Conservation (phyloP, 1,140 invertebrate genomes). For the Papilio xuthus region DNA sequence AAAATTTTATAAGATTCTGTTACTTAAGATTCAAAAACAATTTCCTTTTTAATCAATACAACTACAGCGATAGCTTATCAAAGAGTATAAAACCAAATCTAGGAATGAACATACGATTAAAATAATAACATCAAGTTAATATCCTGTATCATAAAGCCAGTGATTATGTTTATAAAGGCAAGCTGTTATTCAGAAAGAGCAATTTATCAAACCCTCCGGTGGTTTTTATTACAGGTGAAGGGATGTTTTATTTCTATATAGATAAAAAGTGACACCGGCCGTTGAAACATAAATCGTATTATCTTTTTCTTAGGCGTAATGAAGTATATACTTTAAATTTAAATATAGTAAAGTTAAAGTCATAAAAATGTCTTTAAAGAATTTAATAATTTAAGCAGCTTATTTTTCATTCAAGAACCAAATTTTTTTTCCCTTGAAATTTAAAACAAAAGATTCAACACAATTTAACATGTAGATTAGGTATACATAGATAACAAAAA, state of each 20-base stretch:
- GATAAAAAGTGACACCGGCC: neutral
- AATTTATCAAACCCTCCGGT: neutral
- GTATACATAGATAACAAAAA: too few species aligned
- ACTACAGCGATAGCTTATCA: neutral
- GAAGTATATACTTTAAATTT: neutral
- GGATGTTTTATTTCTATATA: neutral
- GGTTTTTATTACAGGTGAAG: neutral
- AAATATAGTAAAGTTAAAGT: too few species aligned
- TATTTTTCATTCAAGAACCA: too few species aligned
- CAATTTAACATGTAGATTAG: too few species aligned
- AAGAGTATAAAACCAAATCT: neutral
- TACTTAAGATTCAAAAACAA: too few species aligned
- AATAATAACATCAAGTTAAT: slow-evolving; percentile 4
- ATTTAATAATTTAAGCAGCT: too few species aligned
- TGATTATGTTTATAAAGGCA: neutral
- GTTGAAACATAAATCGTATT: slow-evolving; percentile 4
- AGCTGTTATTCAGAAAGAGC: neutral
- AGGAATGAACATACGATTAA: neutral
- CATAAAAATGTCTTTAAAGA: too few species aligned
- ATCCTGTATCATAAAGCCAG: neutral
- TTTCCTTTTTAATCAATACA: too few species aligned
- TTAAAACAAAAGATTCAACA: too few species aligned
- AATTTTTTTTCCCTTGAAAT: too few species aligned
- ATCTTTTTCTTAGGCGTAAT: neutral
- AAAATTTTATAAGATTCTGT: too few species aligned